Evolutionary conservation across 2,113 vertebrate species (phyloP).

Genomic region (Paracanthobrama guichenoti): DNA sequence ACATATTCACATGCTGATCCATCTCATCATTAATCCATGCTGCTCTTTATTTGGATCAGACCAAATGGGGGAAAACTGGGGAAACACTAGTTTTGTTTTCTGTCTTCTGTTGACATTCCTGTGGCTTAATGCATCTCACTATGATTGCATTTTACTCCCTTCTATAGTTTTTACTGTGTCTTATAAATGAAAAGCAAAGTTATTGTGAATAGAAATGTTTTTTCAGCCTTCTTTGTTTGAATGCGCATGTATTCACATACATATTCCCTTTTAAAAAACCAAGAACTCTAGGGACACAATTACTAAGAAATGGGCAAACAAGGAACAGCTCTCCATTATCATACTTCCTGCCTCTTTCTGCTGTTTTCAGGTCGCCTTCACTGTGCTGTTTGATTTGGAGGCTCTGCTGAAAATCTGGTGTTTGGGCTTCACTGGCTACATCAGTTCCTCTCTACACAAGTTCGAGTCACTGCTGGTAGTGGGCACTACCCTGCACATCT

Average conservation of each 20-base stretch:
- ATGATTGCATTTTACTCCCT: not conserved
- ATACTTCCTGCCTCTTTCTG: slow-evolving; percentile 13
- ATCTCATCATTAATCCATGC: slow-evolving; percentile 50
- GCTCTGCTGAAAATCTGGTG: slow-evolving; percentile 99
- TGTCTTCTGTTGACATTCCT: not conserved
- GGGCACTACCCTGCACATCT: slow-evolving; percentile 96
- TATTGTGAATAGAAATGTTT: not conserved
- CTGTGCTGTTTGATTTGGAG: slow-evolving; percentile 95
- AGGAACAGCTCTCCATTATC: slow-evolving; percentile 13
- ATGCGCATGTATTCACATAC: not conserved
- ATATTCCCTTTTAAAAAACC: slow-evolving; percentile 7
- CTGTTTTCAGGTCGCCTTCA: slow-evolving; percentile 88
- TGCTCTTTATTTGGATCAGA: slow-evolving; percentile 24
- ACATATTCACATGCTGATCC: slow-evolving; percentile 42
- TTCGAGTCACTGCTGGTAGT: slow-evolving; percentile 94
- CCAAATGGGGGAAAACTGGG: slow-evolving; percentile 6
- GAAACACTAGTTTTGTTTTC: slow-evolving; percentile 15
- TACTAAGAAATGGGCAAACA: not conserved
- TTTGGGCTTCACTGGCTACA: slow-evolving; percentile 95
- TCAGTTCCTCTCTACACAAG: slow-evolving; percentile 98
- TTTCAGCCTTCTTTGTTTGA: not conserved
- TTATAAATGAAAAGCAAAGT: not conserved
- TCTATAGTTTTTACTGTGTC: not conserved
- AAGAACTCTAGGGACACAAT: slow-evolving; percentile 13
- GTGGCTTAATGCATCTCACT: not conserved